phyloP scores from a whole-genome alignment of 2,888 invertebrate genomes.

The Ennomos quercinarius region DNA sequence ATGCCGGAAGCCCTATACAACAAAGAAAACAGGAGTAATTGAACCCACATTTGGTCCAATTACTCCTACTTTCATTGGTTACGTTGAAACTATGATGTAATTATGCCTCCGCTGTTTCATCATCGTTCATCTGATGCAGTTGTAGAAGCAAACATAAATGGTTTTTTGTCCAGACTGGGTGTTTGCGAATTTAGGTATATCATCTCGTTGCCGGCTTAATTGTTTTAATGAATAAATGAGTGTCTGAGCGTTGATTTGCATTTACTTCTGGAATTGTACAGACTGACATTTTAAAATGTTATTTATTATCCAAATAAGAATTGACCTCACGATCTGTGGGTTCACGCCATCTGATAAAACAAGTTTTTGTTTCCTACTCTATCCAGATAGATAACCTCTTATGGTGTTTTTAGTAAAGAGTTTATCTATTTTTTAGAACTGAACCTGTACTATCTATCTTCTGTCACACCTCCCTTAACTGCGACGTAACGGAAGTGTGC shows the following conservation, averaged over 20 bases:
- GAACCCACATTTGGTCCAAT: constrained; percentile 32
- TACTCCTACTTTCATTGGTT: constrained; percentile 34
- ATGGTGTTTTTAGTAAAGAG: too few species aligned
- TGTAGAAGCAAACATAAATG: constrained; percentile 10
- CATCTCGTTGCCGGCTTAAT: constrained; percentile 10
- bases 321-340: too few species aligned
- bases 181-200: constrained; percentile 2
- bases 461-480: too few species aligned
- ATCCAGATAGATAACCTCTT: too few species aligned
- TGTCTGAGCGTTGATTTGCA: constrained; percentile 10
- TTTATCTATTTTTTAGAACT: too few species aligned
- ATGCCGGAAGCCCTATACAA: constrained; percentile 35
- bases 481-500: too few species aligned
- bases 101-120: constrained; percentile 12
- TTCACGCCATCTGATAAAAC: too few species aligned
- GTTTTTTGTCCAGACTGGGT: constrained; percentile 1
- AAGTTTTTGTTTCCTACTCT: too few species aligned
- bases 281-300: too few species aligned
- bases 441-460: too few species aligned
- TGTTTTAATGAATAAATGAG: constrained; percentile 11
- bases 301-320: too few species aligned
- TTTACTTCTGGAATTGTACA: not conserved
- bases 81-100: not conserved
- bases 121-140: constrained; percentile 16
- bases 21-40: too few species aligned